Evolutionary conservation across 2,797 vertebrate genomes (phyloP).

Genomic region (Amphiprion clarkii): DNA sequence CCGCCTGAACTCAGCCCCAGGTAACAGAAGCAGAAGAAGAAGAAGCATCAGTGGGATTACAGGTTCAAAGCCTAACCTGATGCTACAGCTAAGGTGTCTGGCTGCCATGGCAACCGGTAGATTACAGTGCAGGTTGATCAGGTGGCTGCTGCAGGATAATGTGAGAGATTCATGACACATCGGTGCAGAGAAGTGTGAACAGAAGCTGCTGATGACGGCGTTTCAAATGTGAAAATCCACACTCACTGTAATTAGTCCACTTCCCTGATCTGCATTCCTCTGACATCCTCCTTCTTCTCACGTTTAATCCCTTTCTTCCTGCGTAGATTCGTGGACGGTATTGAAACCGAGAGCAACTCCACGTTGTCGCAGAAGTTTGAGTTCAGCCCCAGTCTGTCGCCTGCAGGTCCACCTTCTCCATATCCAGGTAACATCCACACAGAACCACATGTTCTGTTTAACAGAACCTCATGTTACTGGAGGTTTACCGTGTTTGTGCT

Average conservation of each 20-base stretch:
- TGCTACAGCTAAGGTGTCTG: constrained; percentile 60
- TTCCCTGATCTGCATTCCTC: constrained; percentile 11
- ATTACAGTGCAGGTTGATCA: constrained; percentile 41
- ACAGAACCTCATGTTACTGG: neutral
- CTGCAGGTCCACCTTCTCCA: constrained; percentile 68
- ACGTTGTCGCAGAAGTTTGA: constrained; percentile 85
- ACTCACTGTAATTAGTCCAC: constrained; percentile 10
- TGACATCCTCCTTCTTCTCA: neutral
- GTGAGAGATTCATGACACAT: constrained; percentile 28
- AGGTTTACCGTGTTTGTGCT: constrained; percentile 30
- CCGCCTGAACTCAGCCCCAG: constrained; percentile 87
- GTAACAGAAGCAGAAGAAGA: constrained; percentile 65
- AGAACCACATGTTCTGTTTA: neutral
- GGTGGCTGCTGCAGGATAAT: constrained; percentile 3
- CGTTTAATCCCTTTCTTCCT: constrained; percentile 20
- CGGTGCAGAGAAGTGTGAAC: constrained; percentile 12
- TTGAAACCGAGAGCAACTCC: constrained; percentile 84
- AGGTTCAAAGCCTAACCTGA: neutral
- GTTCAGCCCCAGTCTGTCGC: constrained; percentile 81
- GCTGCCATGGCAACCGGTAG: constrained; percentile 81
- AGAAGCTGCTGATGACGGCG: constrained; percentile 2
- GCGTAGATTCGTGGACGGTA: constrained; percentile 88
- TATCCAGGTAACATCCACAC: constrained; percentile 61
- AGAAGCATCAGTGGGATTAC: no score
- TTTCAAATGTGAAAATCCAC: neutral